Conservation (phyloP, 2,888 invertebrate species). For the Dynastes grantii region DNA sequence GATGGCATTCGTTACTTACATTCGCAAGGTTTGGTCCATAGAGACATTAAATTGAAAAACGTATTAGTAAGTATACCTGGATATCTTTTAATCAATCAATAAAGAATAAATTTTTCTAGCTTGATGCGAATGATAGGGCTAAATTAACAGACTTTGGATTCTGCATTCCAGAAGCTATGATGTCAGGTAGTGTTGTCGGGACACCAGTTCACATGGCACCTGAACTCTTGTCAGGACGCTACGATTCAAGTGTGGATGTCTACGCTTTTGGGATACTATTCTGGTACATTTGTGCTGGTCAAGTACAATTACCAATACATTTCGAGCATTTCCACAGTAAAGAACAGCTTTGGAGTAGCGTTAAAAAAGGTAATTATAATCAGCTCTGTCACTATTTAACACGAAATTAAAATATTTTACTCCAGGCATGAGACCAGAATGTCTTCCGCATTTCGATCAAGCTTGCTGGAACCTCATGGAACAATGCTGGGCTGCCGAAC, state of each 20-base stretch:
- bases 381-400: background rate
- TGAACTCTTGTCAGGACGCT: conserved; percentile 85
- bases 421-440: conserved; percentile 86
- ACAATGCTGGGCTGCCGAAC: conserved; percentile 87
- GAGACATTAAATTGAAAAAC: conserved; percentile 93
- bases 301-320: conserved; percentile 82
- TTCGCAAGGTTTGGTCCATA: conserved; percentile 89
- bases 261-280: conserved; percentile 93
- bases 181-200: conserved; percentile 91
- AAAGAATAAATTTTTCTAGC: conserved; percentile 64
- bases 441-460: conserved; percentile 81
- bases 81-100: background rate
- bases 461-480: conserved; percentile 90
- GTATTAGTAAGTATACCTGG: conserved; percentile 77
- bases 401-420: conserved; percentile 18
- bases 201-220: conserved; percentile 95
- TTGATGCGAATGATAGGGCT: conserved; percentile 82
- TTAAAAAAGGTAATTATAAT: conserved; percentile 80
- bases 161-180: conserved; percentile 91
- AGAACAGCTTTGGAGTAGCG: conserved; percentile 89
- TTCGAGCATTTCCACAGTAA: conserved; percentile 90
- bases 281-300: conserved; percentile 92
- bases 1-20: conserved; percentile 92
- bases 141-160: conserved; percentile 92
- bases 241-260: conserved; percentile 89